These are phyloP conservation scores for Cathartes aura DNA, from an alignment of 2,113 vertebrate genomes.

Conservation along the genomic window DNA sequence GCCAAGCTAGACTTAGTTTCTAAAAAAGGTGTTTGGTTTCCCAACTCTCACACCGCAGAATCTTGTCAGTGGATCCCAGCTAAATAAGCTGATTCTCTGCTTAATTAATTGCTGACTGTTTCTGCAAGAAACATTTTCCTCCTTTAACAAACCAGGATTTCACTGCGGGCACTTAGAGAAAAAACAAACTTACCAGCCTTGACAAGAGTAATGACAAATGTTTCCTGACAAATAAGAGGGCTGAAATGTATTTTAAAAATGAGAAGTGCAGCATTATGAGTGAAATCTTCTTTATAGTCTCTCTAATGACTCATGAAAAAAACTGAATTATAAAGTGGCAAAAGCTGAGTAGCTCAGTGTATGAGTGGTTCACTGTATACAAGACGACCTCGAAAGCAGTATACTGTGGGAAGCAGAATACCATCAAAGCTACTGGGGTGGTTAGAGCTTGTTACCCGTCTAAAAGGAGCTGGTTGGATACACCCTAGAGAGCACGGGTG, in stretches of 20 bases:
- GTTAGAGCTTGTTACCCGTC: not conserved
- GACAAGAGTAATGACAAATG: not conserved
- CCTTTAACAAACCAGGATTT: not conserved
- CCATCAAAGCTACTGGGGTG: not conserved
- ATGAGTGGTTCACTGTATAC: accelerated
- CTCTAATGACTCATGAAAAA: not conserved
- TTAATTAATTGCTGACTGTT: not conserved
- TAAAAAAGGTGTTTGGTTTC: not conserved
- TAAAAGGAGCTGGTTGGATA: not conserved
- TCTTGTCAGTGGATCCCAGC: not conserved
- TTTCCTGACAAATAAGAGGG: not conserved
- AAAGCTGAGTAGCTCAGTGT: not conserved
- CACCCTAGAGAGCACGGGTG: not conserved
- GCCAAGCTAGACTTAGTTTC: not conserved
- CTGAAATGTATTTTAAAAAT: not conserved
- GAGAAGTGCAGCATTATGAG: not conserved
- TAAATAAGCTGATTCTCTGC: not conserved
- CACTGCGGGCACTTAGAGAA: not conserved
- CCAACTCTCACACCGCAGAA: not conserved
- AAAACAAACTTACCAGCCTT: not conserved
- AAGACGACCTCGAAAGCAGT: not conserved
- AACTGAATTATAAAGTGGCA: not conserved
- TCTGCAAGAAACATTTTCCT: not conserved
- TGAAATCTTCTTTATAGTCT: not conserved
- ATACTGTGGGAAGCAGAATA: not conserved